Evolutionary conservation across 1,140 invertebrate species (phyloP), one percentile per base, ranked within the genome.

Genomic region (Andricus grossulariae): DNA sequence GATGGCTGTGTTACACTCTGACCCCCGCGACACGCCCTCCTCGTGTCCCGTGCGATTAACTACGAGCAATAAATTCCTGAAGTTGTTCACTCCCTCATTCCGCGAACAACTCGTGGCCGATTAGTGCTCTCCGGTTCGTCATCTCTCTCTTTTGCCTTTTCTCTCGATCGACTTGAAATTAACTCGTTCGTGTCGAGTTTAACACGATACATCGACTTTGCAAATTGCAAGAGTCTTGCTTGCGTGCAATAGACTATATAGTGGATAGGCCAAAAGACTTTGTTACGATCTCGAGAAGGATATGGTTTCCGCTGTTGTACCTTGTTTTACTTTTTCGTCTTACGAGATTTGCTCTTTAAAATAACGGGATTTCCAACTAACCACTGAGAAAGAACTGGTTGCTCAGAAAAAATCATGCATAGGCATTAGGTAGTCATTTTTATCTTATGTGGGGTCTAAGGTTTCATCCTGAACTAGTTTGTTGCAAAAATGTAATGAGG

Each of bases 1-100:
- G 57, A 66, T 66, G 57, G 57, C 39, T 66, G 25, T 66, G 57
- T 66, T 66, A 66, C 57, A 25, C 57, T 32, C 57, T 66, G 57
- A 66, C 57, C 57, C 21, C 32, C 21, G n/a, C 13, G 57, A 11
- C 73, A 83, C 82, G 79, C 82, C 82, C 80, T 80, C 79, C 79
- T 83, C 82, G 75, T 83, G 82, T 83, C 82, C 79, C 76, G 82
- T 79, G 50, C 82, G 77, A 80, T 83, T 83, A 83, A 80, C 74
- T 73, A 66, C 76, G 71, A 66, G 51, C 45, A 66, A 66, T 57
- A 60, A 60, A 60, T 60, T 57, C 32, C 55, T 74, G 60, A 45
- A 57, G 54, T 73, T 21, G 25, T 15, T 16, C 15, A 39, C 72
- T 21, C 51, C 18, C 54, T 73, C 45, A 39, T 55, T 52, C 39